Evolutionary conservation across 37 sponge, comb jelly and placozoan species (phyloP).

Genomic region (Beroe forskalii): DNA sequence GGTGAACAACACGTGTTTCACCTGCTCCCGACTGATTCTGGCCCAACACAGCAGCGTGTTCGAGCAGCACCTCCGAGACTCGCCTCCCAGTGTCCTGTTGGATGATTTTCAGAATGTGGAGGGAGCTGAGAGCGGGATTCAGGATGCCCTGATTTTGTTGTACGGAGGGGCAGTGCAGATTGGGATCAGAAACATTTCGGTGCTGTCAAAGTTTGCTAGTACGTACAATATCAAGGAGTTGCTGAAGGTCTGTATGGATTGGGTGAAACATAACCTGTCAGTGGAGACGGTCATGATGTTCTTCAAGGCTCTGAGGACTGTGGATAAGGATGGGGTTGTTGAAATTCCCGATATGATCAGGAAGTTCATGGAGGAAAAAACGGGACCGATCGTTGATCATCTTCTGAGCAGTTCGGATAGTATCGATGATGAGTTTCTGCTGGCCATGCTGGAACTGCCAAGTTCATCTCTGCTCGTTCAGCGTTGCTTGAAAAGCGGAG

Average conservation of each 20-base stretch:
- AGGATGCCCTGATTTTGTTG: constrained; percentile 47
- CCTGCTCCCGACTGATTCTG: constrained; percentile 58
- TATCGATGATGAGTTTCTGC: constrained; percentile 27
- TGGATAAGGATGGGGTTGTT: not conserved
- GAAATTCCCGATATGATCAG: constrained; percentile 22
- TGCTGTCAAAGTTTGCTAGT: constrained; percentile 12
- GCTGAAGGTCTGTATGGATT: constrained; percentile 12
- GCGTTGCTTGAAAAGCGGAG: constrained; percentile 31
- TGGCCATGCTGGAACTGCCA: constrained; percentile 59
- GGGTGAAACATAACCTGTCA: constrained; percentile 11
- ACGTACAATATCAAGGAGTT: constrained; percentile 21
- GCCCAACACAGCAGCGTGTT: constrained; percentile 60
- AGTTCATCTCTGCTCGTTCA: constrained; percentile 34
- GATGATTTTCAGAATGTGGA: constrained; percentile 43
- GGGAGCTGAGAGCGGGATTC: constrained; percentile 49
- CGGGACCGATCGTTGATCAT: constrained; percentile 59
- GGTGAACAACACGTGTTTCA: constrained; percentile 57
- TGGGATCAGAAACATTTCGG: not conserved
- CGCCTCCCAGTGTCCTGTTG: constrained; percentile 27
- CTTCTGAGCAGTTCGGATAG: constrained; percentile 16
- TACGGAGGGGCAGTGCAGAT: constrained; percentile 21
- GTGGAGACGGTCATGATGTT: constrained; percentile 49
- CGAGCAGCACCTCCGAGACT: constrained; percentile 66
- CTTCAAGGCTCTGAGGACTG: constrained; percentile 16
- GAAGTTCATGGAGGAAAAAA: constrained; percentile 57